Evolutionary conservation across 1,140 invertebrate genomes (phyloP).

Genomic region (Nomia melanderi): DNA sequence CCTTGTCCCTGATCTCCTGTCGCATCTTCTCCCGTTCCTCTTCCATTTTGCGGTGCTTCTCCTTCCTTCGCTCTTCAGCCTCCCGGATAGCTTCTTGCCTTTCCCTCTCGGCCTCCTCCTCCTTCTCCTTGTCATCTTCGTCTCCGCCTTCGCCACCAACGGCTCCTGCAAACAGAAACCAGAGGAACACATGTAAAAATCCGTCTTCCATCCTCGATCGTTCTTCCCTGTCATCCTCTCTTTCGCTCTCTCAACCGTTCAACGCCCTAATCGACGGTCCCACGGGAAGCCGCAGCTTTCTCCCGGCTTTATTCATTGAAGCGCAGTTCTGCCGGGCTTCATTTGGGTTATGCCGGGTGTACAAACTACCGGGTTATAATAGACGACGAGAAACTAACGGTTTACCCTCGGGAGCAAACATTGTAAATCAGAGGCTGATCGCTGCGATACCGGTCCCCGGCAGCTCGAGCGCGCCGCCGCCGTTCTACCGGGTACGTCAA

Average conservation of each 20-base stretch:
- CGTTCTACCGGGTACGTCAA: slow-evolving; percentile 10
- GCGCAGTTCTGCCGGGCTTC: background rate
- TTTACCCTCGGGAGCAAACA: slow-evolving; percentile 44
- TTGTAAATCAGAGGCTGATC: slow-evolving; percentile 44
- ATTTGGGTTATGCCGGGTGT: slow-evolving; percentile 12
- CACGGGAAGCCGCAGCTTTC: too few species aligned
- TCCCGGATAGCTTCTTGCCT: slow-evolving; percentile 95
- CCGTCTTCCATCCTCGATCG: too few species aligned
- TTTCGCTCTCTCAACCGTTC: too few species aligned
- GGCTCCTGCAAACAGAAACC: slow-evolving; percentile 84
- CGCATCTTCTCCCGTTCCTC: slow-evolving; percentile 98
- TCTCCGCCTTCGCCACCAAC: slow-evolving; percentile 94
- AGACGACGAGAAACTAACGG: slow-evolving; percentile 38
- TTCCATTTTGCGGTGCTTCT: slow-evolving; percentile 99
- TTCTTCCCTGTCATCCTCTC: background rate
- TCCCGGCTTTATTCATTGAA: too few species aligned
- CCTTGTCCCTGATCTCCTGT: slow-evolving; percentile 98
- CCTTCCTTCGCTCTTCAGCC: slow-evolving; percentile 96
- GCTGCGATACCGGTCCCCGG: slow-evolving; percentile 6
- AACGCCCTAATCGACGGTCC: too few species aligned
- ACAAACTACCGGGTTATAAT: slow-evolving; percentile 29
- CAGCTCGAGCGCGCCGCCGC: slow-evolving; percentile 15
- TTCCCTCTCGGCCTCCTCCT: slow-evolving; percentile 96
- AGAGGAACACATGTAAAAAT: background rate
- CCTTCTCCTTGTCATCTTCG: slow-evolving; percentile 95